Base-by-base conservation (phyloP, 2,888 invertebrate species). In the Stenichneumon culpator region DNA sequence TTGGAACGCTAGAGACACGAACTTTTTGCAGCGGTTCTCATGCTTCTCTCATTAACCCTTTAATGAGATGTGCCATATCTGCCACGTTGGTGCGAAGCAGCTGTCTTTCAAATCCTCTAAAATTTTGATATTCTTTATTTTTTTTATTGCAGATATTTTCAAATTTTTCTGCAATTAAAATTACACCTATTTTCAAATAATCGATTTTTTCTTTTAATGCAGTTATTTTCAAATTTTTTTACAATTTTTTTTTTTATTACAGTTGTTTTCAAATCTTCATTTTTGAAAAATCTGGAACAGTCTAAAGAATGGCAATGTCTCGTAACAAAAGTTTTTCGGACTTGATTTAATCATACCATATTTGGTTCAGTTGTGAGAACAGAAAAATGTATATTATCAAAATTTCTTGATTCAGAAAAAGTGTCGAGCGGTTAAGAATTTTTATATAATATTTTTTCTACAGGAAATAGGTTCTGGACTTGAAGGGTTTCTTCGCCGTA, bases 21-120 rank as follows among this genome's bases (percentile, higher is more conserved):
- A 52, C 9, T 57, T 79, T 36, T n/a, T 9, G n/a, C 79, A 87
- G 86, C 63, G 86, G 75, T 87, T 86, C 87, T 88, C 80, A 86
- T 63, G 36, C 36, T 36, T 77, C 39, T 60, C 54, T 19, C 79
- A 16, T 39, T 57, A 50, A 7, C 1, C 22, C 6, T 25, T 5
- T 16, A 14, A 28, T n/a, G 0, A 14, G 25, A 32, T 28, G 44
- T 47, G 44, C 44, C 4, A 16, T 16, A 47, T 54, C 22, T 47
- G 44, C 16, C 52, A 54, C 52, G 9, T 54, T 9, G 2, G 9
- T 54, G 32, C 32, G 3, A 39, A 39, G 3, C 11, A 39, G 11
- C 11, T 4, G 11, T 47, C 16, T 11, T 44, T 47, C 4, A 47
- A 47, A 47, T 47, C 1, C 16, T n/a, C 5, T 5, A 2, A 52